Evolutionary conservation across 2,888 invertebrate species (phyloP).

Genomic region (Mimachlamys varia): DNA sequence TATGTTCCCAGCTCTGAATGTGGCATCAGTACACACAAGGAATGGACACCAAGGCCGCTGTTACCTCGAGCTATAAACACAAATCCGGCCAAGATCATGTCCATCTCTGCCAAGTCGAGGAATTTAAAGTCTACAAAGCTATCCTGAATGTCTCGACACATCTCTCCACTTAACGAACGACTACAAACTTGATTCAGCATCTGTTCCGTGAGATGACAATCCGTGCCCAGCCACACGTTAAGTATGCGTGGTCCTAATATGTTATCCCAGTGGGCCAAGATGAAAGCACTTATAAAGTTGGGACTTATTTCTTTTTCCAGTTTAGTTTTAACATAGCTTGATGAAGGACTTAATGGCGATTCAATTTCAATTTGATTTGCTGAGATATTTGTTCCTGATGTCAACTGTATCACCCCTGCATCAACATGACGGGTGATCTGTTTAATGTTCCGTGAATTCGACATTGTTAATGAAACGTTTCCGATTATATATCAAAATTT

Average conservation of each 20-base stretch:
- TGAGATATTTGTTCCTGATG: conserved; percentile 6
- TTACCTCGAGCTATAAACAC: conserved; percentile 75
- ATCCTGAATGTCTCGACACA: conserved; percentile 74
- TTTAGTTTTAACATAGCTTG: conserved; percentile 67
- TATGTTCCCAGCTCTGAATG: conserved; percentile 67
- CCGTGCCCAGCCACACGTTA: conserved; percentile 72
- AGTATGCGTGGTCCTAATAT: conserved; percentile 78
- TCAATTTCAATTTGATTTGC: conserved; percentile 40
- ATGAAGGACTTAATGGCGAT: conserved; percentile 73
- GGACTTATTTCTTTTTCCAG: conserved; percentile 60
- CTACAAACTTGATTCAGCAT: conserved; percentile 71
- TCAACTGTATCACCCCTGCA: conserved; percentile 46
- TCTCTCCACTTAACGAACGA: conserved; percentile 78
- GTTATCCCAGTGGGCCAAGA: conserved; percentile 79
- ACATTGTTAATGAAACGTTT: conserved; percentile 29
- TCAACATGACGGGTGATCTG: conserved; percentile 43
- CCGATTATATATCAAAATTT: too few species aligned
- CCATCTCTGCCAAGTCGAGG: conserved; percentile 73
- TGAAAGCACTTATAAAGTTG: conserved; percentile 65
- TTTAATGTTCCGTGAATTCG: conserved; percentile 46
- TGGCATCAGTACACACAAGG: conserved; percentile 74
- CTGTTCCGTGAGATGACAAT: conserved; percentile 57
- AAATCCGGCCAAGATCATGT: conserved; percentile 74
- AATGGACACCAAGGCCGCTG: conserved; percentile 72
- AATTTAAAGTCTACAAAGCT: conserved; percentile 76